A percentile compares a stretch with the other conserved stretches of the same genome.
These are phyloP conservation scores for Sebastiscus albofasciatus DNA, from an alignment of 2,797 vertebrate species.

Conservation along the genomic window DNA sequence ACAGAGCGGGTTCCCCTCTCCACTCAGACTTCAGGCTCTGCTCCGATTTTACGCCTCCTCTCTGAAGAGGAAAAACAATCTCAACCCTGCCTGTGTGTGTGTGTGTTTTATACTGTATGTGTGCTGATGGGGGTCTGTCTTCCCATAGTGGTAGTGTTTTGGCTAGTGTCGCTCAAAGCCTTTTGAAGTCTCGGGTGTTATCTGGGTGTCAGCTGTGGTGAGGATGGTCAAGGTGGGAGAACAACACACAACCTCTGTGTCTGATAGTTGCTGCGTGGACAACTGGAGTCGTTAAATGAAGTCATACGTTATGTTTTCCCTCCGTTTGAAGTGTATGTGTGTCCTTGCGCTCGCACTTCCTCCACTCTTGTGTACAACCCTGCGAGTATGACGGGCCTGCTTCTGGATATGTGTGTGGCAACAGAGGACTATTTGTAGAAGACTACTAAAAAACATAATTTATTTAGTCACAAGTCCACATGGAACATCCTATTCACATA, in stretches of 20 bases:
- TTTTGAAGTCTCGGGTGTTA: slow-evolving; percentile 76
- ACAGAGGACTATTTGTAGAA: background rate
- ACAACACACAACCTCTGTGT: slow-evolving; percentile 37
- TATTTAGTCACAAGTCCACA: background rate
- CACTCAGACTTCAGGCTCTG: slow-evolving; percentile 57
- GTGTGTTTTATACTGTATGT: slow-evolving; percentile 41
- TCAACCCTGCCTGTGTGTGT: slow-evolving; percentile 19
- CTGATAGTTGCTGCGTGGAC: slow-evolving; percentile 71
- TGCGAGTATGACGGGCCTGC: background rate
- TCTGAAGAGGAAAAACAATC: slow-evolving; percentile 71
- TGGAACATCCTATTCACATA: background rate
- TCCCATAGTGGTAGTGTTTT: slow-evolving; percentile 71
- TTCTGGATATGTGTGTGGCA: background rate
- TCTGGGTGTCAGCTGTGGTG: slow-evolving; percentile 73
- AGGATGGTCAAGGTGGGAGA: slow-evolving; percentile 69
- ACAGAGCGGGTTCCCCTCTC: slow-evolving; percentile 29
- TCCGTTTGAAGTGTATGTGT: slow-evolving; percentile 32
- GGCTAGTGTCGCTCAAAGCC: slow-evolving; percentile 69
- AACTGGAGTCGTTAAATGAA: slow-evolving; percentile 79
- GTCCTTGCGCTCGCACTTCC: slow-evolving; percentile 38
- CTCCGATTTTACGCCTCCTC: slow-evolving; percentile 67
- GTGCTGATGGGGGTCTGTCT: slow-evolving; percentile 52
- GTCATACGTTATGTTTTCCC: slow-evolving; percentile 41
- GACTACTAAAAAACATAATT: background rate
- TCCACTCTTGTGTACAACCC: slow-evolving; percentile 6